Base-by-base conservation (phyloP, 2,888 invertebrate genomes). In the Monoplex corrugatus region DNA sequence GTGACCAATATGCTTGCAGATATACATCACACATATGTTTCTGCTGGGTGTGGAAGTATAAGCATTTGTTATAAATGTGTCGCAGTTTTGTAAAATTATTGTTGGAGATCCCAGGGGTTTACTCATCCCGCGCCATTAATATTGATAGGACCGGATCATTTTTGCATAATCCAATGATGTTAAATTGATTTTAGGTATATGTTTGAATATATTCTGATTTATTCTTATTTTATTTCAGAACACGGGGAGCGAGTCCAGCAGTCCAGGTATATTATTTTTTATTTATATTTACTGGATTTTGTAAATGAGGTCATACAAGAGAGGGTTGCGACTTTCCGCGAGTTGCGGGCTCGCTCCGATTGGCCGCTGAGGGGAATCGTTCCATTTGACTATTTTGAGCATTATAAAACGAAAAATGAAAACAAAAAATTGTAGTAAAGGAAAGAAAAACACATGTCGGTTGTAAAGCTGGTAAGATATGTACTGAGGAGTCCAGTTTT, bases 241-340 rank as follows among this genome's bases (percentile, higher is more conserved):
- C 68, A 93, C 94, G 86, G 92, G 93, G 89, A 94, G 94, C 90
- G 95, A 94, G 86, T 92, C 94, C n/a, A 95, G 94, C 90, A 95
- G 94, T 90, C 94, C 95, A 91, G 95, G 95, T 95, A 90, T 38
- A 23, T 91, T 89, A 45, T 32, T 57, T 45, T 50, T 85, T 50
- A 45, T 86, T 13, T 16, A 78, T 38, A 38, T 57, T 40, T 86
- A 63, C 19, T 50, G 28, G n/a, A 40, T 38, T 13, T 32, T 83
- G 82, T 3, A 83, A 83, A 83, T 16, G n/a, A 45, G 82, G 82
- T 83, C 82, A 83, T 45, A 13, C 68, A n/a, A 43, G 72, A 72
- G n/a, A 38, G 63, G 44, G 28, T 86, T 35, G 68, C n/a, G 23
- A 16, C 16, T n/a, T n/a, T n/a, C n/a, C n/a, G n/a, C n/a, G n/a